A percentile compares a stretch with the other conserved stretches of the same genome.
Conservation (phyloP, 1,140 invertebrate species). For the Aradophagus sp. region DNA sequence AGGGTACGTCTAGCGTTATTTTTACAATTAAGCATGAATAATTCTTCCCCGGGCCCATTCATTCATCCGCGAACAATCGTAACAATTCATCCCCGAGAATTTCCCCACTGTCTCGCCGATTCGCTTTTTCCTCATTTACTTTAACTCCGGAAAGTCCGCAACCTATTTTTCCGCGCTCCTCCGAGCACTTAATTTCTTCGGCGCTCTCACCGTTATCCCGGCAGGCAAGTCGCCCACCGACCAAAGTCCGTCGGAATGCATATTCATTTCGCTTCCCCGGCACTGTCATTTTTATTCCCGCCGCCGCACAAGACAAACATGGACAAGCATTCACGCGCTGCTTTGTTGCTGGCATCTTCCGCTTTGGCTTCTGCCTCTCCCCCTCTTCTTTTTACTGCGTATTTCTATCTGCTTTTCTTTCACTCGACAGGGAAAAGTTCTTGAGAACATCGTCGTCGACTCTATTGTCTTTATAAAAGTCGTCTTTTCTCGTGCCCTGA, state of each 20-base stretch:
- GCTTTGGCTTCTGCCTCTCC: constrained; percentile 12
- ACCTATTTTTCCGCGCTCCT: constrained; percentile 40
- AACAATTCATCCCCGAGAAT: constrained; percentile 35
- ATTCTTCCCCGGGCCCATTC: constrained; percentile 22
- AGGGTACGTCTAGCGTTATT: constrained; percentile 24
- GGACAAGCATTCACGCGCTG: constrained; percentile 50
- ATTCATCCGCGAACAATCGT: constrained; percentile 38
- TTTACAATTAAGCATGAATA: constrained; percentile 52
- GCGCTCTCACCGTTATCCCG: constrained; percentile 24
- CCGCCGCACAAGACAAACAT: constrained; percentile 52
- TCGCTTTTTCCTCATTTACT: constrained; percentile 30
- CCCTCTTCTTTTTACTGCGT: neutral
- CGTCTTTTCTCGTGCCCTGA: constrained; percentile 22
- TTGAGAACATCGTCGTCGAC: neutral
- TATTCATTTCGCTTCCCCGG: constrained; percentile 54
- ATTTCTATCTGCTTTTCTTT: neutral
- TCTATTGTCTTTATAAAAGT: constrained; percentile 29
- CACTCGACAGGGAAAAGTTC: neutral
- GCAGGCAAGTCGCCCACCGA: constrained; percentile 10
- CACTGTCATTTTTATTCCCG: constrained; percentile 47
- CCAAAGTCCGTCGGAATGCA: constrained; percentile 48
- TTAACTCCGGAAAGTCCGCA: constrained; percentile 32
- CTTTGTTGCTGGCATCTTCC: constrained; percentile 41
- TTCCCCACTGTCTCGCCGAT: constrained; percentile 24
- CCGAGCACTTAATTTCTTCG: constrained; percentile 50